These are phyloP conservation scores for Neolamprologus brichardi DNA, from an alignment of 2,113 vertebrate genomes.

Conservation along the genomic window DNA sequence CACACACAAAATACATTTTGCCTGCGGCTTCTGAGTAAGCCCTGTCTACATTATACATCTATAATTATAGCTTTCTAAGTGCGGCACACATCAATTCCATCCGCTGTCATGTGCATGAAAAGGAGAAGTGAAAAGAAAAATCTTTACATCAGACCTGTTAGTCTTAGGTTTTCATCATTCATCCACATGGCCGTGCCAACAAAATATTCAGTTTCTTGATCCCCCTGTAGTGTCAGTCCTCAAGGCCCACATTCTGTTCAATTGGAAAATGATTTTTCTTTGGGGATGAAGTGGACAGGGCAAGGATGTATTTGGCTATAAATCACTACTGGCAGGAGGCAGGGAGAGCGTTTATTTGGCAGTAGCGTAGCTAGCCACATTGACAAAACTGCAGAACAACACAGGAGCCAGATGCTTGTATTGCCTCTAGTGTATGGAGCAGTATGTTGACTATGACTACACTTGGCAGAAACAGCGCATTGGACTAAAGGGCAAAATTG, in stretches of 20 bases:
- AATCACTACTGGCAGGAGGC: constrained; percentile 36
- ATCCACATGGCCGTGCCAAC: background rate
- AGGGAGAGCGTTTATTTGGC: constrained; percentile 40
- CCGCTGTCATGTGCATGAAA: background rate
- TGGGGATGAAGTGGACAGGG: constrained; percentile 32
- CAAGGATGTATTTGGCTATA: constrained; percentile 29
- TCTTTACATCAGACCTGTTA: background rate
- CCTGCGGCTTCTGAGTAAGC: background rate
- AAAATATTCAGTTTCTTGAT: constrained; percentile 17
- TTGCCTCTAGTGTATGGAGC: constrained; percentile 24
- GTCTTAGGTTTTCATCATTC: constrained; percentile 20
- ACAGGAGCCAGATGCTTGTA: constrained; percentile 23
- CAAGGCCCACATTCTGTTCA: constrained; percentile 15
- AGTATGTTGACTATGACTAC: background rate
- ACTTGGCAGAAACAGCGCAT: constrained; percentile 42
- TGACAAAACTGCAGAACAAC: constrained; percentile 50
- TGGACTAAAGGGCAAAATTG: constrained; percentile 21
- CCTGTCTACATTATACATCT: background rate
- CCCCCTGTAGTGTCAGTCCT: background rate
- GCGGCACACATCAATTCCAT: background rate
- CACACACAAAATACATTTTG: background rate
- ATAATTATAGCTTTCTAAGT: background rate
- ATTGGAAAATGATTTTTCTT: constrained; percentile 45
- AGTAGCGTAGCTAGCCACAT: background rate
- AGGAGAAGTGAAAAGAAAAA: background rate